phyloP scores from a whole-genome alignment of 2,888 invertebrate genomes.

The Cabera pusaria region DNA sequence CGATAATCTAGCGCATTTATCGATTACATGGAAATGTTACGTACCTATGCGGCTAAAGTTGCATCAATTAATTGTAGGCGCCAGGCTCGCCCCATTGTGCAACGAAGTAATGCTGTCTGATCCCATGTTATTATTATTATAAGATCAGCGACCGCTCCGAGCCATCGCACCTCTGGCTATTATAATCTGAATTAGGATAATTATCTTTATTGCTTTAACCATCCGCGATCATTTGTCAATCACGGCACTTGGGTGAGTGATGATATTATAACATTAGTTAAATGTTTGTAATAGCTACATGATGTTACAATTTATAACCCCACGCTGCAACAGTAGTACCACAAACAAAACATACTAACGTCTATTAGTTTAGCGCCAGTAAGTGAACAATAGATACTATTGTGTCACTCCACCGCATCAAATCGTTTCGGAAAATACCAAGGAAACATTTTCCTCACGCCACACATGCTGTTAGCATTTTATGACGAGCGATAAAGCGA shows the following conservation, averaged over 20 bases:
- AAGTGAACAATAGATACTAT: slow-evolving; percentile 17
- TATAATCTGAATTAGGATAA: slow-evolving; percentile 54
- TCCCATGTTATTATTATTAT: slow-evolving; percentile 48
- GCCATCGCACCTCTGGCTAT: slow-evolving; percentile 54
- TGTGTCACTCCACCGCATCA: slow-evolving; percentile 26
- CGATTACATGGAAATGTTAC: slow-evolving; percentile 41
- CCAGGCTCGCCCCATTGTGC: slow-evolving; percentile 48
- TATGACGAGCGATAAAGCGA: slow-evolving; percentile 52
- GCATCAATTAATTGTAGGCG: slow-evolving; percentile 43
- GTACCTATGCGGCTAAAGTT: slow-evolving; percentile 21
- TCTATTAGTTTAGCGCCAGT: slow-evolving; percentile 7
- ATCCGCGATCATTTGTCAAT: slow-evolving; percentile 38
- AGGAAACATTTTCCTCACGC: slow-evolving; percentile 45
- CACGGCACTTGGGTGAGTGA: slow-evolving; percentile 23
- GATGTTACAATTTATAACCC: too few relatives aligned
- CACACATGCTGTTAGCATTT: slow-evolving; percentile 37
- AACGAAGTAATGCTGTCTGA: slow-evolving; percentile 54
- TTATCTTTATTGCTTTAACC: slow-evolving; percentile 48
- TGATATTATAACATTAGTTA: too few relatives aligned
- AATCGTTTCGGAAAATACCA: slow-evolving; percentile 30
- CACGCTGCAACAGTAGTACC: too few relatives aligned
- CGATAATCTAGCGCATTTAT: slow-evolving; percentile 34
- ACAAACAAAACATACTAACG: too few relatives aligned
- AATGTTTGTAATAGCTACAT: too few relatives aligned
- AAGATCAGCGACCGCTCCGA: slow-evolving; percentile 60